Evolutionary conservation across 2,888 invertebrate species (phyloP).

Genomic region (Labia minor): DNA sequence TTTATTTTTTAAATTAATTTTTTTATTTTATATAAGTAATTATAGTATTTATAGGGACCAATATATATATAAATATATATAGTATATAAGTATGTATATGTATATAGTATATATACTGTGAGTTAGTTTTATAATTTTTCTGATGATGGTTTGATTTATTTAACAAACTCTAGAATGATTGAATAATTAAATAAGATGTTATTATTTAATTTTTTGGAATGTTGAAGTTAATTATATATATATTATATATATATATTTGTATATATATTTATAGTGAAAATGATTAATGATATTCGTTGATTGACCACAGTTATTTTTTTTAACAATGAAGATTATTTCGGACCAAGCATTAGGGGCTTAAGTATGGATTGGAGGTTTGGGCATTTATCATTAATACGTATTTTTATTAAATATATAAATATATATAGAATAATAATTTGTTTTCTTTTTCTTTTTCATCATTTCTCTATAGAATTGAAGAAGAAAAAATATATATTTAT

Average conservation of each 20-base stretch:
- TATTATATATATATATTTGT: no score
- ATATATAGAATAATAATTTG: no score
- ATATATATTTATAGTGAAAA: no score
- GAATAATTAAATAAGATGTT: constrained; percentile 31
- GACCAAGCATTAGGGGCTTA: background rate
- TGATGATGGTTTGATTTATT: constrained; percentile 16
- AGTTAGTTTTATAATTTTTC: constrained; percentile 21
- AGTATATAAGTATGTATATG: constrained; percentile 26
- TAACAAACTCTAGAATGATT: constrained; percentile 27
- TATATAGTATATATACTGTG: constrained; percentile 23
- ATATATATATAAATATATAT: constrained; percentile 24
- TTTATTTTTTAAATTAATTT: no score
- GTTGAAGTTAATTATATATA: background rate
- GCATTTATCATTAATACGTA: no score
- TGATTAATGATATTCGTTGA: constrained; percentile 23
- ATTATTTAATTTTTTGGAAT: constrained; percentile 26
- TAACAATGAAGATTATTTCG: background rate
- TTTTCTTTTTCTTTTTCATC: constrained; percentile 13
- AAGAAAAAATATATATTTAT: no score
- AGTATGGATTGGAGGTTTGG: background rate
- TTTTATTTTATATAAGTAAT: no score
- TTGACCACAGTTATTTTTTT: background rate
- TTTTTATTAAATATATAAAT: no score
- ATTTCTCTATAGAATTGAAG: background rate
- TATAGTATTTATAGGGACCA: constrained; percentile 26